A percentile compares a stretch with the other conserved stretches of the same genome.
phyloP scores from a whole-genome alignment of 2,888 invertebrate species.

The Argynnis bischoffii region DNA sequence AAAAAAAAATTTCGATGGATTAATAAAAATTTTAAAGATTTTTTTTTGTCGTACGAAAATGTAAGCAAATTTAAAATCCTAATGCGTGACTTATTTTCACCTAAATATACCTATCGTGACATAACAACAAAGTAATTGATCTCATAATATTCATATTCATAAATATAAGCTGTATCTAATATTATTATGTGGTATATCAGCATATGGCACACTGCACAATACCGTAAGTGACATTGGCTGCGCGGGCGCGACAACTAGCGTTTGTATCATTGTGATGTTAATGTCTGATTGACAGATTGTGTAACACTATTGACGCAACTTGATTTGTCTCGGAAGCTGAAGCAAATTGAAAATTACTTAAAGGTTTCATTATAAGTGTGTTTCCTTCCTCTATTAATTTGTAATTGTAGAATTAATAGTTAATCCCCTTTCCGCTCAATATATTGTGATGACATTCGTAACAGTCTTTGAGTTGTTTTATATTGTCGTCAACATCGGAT shows the following conservation, averaged over 20 bases:
- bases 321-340: constrained; percentile 42
- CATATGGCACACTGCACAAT: constrained; percentile 35
- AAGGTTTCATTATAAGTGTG: constrained; percentile 22
- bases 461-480: constrained; percentile 4
- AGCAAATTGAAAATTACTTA: constrained; percentile 28
- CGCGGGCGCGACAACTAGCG: constrained; percentile 41
- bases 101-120: background rate
- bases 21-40: no score
- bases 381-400: constrained; percentile 5
- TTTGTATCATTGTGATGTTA: constrained; percentile 71
- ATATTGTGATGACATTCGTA: constrained; percentile 3
- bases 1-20: no score
- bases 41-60: no score
- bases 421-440: background rate
- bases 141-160: constrained; percentile 11
- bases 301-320: constrained; percentile 54
- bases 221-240: constrained; percentile 34
- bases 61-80: background rate
- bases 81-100: background rate
- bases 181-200: constrained; percentile 26
- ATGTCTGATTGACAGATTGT: constrained; percentile 69
- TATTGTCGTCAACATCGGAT: background rate
- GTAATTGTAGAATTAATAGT: background rate
- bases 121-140: constrained; percentile 1
- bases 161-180: constrained; percentile 22